phyloP scores from a whole-genome alignment of 30 jellyfish, hydroid and myxozoan genomes.

The Cassiopea xamachana region DNA sequence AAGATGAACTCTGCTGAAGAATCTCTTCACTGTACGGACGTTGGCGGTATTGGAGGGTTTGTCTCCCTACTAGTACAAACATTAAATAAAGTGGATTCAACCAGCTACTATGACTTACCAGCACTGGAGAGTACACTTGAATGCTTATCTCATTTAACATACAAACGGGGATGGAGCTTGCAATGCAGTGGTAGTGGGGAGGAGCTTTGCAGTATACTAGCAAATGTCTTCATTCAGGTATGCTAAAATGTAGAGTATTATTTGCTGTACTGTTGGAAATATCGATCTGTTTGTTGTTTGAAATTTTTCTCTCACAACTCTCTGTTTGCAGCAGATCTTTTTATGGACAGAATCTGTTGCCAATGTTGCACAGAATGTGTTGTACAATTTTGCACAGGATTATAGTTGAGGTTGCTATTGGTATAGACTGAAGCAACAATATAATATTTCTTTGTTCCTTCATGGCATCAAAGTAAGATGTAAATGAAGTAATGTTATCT shows the following conservation, averaged over 20 bases:
- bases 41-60: constrained; percentile 48
- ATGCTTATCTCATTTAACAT: constrained; percentile 71
- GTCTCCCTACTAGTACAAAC: constrained; percentile 51
- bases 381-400: too few relatives aligned
- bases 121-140: constrained; percentile 85
- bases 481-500: too few relatives aligned
- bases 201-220: constrained; percentile 65
- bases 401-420: too few relatives aligned
- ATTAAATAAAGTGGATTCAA: constrained; percentile 67
- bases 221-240: constrained; percentile 71
- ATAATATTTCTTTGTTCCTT: too few relatives aligned
- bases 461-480: too few relatives aligned
- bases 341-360: too few relatives aligned
- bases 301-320: too few relatives aligned
- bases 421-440: too few relatives aligned
- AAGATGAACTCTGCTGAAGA: constrained; percentile 28
- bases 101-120: constrained; percentile 93
- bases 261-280: background rate
- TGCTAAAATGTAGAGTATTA: background rate
- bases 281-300: too few relatives aligned
- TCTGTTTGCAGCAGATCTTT: too few relatives aligned
- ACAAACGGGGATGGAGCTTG: constrained; percentile 86
- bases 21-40: background rate
- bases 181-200: constrained; percentile 70
- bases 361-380: too few relatives aligned